Evolutionary conservation across 2,797 vertebrate genomes (phyloP).

Genomic region (Hapalemur alaotrensis): DNA sequence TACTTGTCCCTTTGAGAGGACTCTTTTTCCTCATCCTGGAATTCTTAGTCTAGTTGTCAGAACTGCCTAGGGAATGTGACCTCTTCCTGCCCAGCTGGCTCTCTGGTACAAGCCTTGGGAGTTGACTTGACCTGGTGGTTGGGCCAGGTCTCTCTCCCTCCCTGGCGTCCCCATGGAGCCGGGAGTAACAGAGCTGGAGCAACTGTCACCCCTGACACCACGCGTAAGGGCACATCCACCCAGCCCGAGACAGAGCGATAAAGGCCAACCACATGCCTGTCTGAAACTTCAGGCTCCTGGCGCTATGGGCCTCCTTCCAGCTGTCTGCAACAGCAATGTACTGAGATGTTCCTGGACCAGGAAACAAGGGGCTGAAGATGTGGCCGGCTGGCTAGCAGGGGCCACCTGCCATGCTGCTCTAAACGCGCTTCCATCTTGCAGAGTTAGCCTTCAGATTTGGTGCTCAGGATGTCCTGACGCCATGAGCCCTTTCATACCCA

Average conservation of each 20-base stretch:
- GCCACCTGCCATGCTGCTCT: not conserved
- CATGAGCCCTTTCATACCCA: not conserved
- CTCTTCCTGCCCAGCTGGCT: not conserved
- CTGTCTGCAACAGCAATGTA: not conserved
- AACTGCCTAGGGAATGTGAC: not conserved
- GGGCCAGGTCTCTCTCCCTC: accelerated
- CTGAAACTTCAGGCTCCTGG: not conserved
- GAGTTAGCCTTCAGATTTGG: not conserved
- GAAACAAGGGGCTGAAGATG: not conserved
- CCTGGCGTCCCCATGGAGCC: not conserved
- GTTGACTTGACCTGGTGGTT: not conserved
- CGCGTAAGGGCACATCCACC: accelerated
- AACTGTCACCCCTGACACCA: not conserved
- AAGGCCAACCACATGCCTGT: not conserved
- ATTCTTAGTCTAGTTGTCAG: not conserved
- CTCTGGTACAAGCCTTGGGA: not conserved
- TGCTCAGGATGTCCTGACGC: not conserved
- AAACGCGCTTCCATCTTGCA: not conserved
- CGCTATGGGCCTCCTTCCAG: not conserved
- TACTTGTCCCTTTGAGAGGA: not conserved
- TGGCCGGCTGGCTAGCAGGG: not conserved
- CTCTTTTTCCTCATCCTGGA: not conserved
- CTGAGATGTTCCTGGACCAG: not conserved
- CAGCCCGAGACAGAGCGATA: not conserved
- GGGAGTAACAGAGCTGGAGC: not conserved